phyloP scores from a whole-genome alignment of 2,888 invertebrate genomes.

The Lasioglossum zephyrum region DNA sequence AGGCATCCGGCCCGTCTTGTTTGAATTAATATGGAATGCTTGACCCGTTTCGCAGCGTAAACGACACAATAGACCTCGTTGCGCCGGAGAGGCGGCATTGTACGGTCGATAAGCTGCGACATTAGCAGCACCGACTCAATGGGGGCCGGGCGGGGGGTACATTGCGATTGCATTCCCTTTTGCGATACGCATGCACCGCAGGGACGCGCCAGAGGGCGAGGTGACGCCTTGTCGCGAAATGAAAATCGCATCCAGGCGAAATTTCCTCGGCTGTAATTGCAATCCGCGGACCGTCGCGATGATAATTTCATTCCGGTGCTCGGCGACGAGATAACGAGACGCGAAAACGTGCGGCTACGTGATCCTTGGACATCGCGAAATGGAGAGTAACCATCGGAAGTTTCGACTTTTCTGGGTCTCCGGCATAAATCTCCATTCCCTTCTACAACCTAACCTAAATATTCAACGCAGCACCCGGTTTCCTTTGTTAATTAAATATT shows the following conservation, averaged over 20 bases:
- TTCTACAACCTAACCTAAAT: not conserved
- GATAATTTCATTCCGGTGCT: constrained; percentile 39
- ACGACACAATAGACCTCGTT: constrained; percentile 59
- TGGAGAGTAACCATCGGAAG: not conserved
- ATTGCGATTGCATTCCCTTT: constrained; percentile 40
- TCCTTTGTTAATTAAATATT: constrained; percentile 3
- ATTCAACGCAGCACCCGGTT: not conserved
- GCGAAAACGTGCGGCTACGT: constrained; percentile 1
- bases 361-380: not conserved
- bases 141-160: constrained; percentile 27
- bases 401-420: not conserved
- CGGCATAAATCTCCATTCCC: not conserved
- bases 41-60: constrained; percentile 39
- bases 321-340: constrained; percentile 15
- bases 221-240: constrained; percentile 37
- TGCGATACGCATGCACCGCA: constrained; percentile 9
- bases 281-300: constrained; percentile 21
- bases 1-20: constrained; percentile 40
- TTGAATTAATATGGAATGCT: constrained; percentile 62
- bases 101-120: constrained; percentile 64
- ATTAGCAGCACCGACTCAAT: constrained; percentile 57
- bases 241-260: constrained; percentile 60
- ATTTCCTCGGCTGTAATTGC: constrained; percentile 48
- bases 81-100: constrained; percentile 48
- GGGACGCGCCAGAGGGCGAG: not conserved